Evolutionary conservation across 2,113 vertebrate genomes (phyloP).

Genomic region (Nerophis lumbriciformis): DNA sequence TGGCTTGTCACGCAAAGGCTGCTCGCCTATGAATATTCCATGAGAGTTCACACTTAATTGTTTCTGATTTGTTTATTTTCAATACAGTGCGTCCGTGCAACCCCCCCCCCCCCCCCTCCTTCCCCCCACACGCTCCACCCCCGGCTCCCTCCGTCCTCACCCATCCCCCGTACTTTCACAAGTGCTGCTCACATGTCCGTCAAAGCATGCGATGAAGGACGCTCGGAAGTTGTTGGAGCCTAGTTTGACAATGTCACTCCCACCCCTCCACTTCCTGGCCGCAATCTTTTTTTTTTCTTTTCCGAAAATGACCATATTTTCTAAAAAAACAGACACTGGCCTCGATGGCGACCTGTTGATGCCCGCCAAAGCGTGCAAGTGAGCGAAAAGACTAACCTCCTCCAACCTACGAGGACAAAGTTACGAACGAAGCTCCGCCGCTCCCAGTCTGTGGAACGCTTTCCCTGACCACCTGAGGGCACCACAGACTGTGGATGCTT

Average conservation of each 20-base stretch:
- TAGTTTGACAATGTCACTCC: conserved; percentile 51
- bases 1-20: conserved; percentile 70
- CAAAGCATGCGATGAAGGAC: conserved; percentile 49
- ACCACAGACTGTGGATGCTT: too few species aligned
- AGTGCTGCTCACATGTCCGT: conserved; percentile 64
- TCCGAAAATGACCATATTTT: conserved; percentile 28
- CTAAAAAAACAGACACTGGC: conserved; percentile 20
- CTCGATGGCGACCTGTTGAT: conserved; percentile 49
- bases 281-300: background rate
- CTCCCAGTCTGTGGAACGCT: too few species aligned
- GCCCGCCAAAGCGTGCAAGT: too few species aligned
- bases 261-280: conserved; percentile 14
- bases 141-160: conserved; percentile 6
- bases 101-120: background rate
- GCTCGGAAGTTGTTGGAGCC: conserved; percentile 53
- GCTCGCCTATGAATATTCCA: conserved; percentile 74
- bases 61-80: conserved; percentile 78
- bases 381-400: too few species aligned
- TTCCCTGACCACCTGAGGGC: too few species aligned
- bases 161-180: conserved; percentile 37
- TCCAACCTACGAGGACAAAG: too few species aligned
- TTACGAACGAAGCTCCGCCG: too few species aligned
- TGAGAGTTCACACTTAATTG: conserved; percentile 78
- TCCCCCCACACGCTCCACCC: background rate
- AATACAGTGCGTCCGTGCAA: conserved; percentile 59